Base-by-base conservation (phyloP, 2,113 vertebrate genomes). In the Microtus oregoni region DNA sequence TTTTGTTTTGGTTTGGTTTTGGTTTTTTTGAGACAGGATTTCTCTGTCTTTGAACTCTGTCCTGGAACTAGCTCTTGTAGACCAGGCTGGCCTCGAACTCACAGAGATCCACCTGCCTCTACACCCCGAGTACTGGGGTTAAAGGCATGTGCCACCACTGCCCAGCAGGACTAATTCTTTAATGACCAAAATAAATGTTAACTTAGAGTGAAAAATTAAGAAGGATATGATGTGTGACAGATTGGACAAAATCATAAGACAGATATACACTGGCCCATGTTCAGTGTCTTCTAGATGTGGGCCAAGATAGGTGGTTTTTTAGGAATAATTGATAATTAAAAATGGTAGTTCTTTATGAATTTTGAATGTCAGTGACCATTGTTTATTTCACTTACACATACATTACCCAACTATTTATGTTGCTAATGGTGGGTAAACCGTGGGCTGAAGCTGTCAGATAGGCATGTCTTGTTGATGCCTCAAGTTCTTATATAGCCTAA, bases 311-410 rank as follows among this genome's bases (percentile, higher is more conserved):
- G 12, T 47, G 2, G 50, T 63, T 52, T 88, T 19, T 72, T 83
- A 92, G 28, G 82, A 72, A 94, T 88, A 76, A 47, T 50, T 35
- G 76, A 70, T 15, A 41, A 41, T 5, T 85, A n/a, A 61, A 92
- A 89, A 87, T 32, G 19, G 4, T 77, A 77, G 38, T 86, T 22
- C 44, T 91, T 83, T 41, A 78, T 86, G 77, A 38, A 68, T 26
- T 92, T 79, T 17, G 73, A 11, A 41, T n/a, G 89, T 93, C 77
- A 19, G 63, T 50, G 41, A 72, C 55, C 94, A 75, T 47, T 47
- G 17, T 82, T 86, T 63, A 68, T 77, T 96, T 89, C 44, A 73
- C 12, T 89, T 94, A 85, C 44, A 63, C 20, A 24, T 61, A 73
- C 32, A 65, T 28, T 73, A 26, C n/a, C 41, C 44, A 70, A 41